Evolutionary conservation across 1,140 invertebrate species (phyloP), one percentile per base, ranked within the genome.

Genomic region (Drosophila varians): DNA sequence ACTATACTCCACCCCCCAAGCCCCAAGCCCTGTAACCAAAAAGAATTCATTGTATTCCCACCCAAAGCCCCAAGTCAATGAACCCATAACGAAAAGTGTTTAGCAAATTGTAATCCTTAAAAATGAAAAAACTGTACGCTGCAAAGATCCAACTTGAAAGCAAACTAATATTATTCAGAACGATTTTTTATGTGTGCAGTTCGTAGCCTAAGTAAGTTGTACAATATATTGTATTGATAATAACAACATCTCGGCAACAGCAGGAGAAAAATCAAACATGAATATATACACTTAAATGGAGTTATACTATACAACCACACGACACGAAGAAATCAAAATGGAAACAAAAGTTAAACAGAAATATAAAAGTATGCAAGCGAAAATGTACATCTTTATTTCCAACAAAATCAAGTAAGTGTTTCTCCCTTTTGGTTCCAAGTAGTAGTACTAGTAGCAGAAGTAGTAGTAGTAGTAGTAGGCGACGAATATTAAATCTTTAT

Each of bases 271-370:
- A 34, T 26, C 16, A 25, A 34, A 47, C 36, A 31, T 25, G 7
- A 49, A 47, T 21, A 46, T 46, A 71, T 21, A 70, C 12, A 28
- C 19, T 58, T 11, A 31, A 48, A 45, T 58, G 55, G 58, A 69
- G 64, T 52, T 68, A 72, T 62, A 71, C 34, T 52, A 36, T 43
- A 60, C 26, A 45, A 31, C 38, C 14, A 36, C 28, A 3, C 45
- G 4, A 21, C 14, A 57, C 34, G 25, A 12, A 19, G 19, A 43
- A 46, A 42, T 18, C 45, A 54, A 79, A 80, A 56, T 31, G 40
- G 53, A 34, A 80, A 76, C 75, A 82, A 75, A 80, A 72, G 71
- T 80, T 80, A 72, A 79, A 76, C 55, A 52, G 46, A 40, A 69
- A 65, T 49, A 49, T 34, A 52, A 43, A 65, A 34, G 11, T 51